Conservation (phyloP, 1,140 invertebrate genomes). For the Drosophila arizonae region DNA sequence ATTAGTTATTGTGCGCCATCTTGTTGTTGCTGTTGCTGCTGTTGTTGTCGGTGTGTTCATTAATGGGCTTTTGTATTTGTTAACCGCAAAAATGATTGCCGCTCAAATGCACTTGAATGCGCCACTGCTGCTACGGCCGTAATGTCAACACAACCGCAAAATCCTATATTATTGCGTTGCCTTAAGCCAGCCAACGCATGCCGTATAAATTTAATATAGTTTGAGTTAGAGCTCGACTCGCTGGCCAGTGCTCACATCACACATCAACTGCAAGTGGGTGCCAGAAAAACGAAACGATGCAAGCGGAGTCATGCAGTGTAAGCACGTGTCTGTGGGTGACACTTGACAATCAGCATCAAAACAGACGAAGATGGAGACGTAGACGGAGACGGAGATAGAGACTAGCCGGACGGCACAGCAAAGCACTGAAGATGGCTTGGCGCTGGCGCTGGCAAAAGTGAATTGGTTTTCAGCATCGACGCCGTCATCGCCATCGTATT, state of each 20-base stretch:
- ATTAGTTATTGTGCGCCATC: slow-evolving; percentile 44
- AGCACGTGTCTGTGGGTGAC: slow-evolving; percentile 71
- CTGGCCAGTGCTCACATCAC: slow-evolving; percentile 53
- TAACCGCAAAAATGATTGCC: slow-evolving; percentile 79
- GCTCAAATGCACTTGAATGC: slow-evolving; percentile 79
- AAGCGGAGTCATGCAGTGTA: slow-evolving; percentile 55
- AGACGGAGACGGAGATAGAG: not conserved
- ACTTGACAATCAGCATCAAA: slow-evolving; percentile 78
- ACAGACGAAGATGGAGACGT: slow-evolving; percentile 46
- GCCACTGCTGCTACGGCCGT: slow-evolving; percentile 51
- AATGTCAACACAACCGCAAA: slow-evolving; percentile 56
- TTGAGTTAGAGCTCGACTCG: slow-evolving; percentile 56
- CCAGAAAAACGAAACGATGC: slow-evolving; percentile 20
- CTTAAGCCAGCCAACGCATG: slow-evolving; percentile 46
- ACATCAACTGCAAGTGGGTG: slow-evolving; percentile 44
- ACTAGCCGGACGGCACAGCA: slow-evolving; percentile 14
- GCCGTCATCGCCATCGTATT: slow-evolving; percentile 38
- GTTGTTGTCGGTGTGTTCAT: slow-evolving; percentile 58
- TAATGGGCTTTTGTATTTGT: slow-evolving; percentile 80
- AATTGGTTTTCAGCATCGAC: slow-evolving; percentile 55
- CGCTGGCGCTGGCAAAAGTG: slow-evolving; percentile 33
- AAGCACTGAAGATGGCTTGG: slow-evolving; percentile 37
- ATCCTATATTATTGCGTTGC: slow-evolving; percentile 72
- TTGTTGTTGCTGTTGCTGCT: slow-evolving; percentile 17
- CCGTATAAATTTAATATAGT: slow-evolving; percentile 73